phyloP scores from a whole-genome alignment of 2,113 vertebrate species.

The Ancistrus triradiatus region DNA sequence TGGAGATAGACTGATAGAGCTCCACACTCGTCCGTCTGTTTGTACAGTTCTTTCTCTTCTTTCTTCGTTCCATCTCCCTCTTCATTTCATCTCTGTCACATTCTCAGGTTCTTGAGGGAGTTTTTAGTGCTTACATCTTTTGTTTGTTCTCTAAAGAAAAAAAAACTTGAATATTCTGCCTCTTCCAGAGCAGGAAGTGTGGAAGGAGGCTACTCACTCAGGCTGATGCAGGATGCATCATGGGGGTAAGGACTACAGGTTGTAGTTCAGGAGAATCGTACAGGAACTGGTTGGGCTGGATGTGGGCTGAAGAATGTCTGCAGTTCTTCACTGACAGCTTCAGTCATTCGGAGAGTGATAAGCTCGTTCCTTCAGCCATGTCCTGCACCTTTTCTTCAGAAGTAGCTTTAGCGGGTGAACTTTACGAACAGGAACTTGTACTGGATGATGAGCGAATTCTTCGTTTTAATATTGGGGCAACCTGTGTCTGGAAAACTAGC shows the following conservation, averaged over 20 bases:
- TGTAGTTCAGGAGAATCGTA: neutral
- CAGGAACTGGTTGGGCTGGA: constrained; percentile 10
- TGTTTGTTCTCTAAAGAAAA: constrained; percentile 28
- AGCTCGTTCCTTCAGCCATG: no score
- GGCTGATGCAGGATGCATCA: constrained; percentile 46
- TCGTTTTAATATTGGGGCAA: no score
- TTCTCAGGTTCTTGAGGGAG: constrained; percentile 35
- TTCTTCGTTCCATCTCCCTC: constrained; percentile 11
- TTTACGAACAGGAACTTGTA: no score
- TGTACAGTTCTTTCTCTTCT: constrained; percentile 5
- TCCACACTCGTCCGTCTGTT: neutral
- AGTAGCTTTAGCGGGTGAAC: no score
- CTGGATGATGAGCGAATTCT: no score
- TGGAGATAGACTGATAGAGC: constrained; percentile 62
- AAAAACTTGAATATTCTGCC: constrained; percentile 55
- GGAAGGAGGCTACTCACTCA: constrained; percentile 49
- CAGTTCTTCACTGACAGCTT: neutral
- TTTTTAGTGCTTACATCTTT: constrained; percentile 17
- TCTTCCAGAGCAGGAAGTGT: constrained; percentile 26
- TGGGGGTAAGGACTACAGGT: constrained; percentile 10
- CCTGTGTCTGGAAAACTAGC: no score
- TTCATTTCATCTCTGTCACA: constrained; percentile 14
- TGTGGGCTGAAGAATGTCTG: neutral
- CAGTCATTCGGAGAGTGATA: no score
- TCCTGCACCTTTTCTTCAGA: neutral